phyloP scores from a whole-genome alignment of 2,113 vertebrate genomes.

The Leucopsar rothschildi region DNA sequence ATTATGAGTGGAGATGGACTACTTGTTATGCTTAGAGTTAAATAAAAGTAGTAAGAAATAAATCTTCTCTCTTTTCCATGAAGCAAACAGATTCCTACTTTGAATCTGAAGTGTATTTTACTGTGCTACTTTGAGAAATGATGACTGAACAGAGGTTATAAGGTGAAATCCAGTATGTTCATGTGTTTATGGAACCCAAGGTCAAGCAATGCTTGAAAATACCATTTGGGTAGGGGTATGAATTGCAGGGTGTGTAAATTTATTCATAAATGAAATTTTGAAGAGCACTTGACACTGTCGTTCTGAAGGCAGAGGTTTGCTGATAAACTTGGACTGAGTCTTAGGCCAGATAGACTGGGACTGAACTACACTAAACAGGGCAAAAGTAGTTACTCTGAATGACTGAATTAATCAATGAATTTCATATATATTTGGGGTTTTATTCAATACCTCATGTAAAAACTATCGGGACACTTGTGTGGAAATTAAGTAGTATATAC shows the following conservation, averaged over 20 bases:
- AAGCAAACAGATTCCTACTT: neutral
- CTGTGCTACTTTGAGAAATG: neutral
- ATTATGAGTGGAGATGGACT: neutral
- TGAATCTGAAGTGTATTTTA: neutral
- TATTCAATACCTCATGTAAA: neutral
- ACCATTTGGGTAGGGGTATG: neutral
- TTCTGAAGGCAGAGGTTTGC: neutral
- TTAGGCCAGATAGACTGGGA: neutral
- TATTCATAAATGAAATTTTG: neutral
- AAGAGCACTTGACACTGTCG: neutral
- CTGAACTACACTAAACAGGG: neutral
- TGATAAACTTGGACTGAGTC: neutral
- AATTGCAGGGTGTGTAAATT: neutral
- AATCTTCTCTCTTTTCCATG: neutral
- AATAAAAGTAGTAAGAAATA: neutral
- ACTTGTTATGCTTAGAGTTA: neutral
- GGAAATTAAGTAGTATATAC: neutral
- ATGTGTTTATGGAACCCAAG: neutral
- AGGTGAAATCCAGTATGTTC: neutral
- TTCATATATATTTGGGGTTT: neutral
- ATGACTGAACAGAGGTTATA: neutral
- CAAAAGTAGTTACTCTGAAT: neutral
- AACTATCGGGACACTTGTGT: neutral
- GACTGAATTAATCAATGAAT: neutral
- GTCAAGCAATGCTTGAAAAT: neutral